phyloP scores from a whole-genome alignment of 2,113 vertebrate species.

The Labrus mixtus region DNA sequence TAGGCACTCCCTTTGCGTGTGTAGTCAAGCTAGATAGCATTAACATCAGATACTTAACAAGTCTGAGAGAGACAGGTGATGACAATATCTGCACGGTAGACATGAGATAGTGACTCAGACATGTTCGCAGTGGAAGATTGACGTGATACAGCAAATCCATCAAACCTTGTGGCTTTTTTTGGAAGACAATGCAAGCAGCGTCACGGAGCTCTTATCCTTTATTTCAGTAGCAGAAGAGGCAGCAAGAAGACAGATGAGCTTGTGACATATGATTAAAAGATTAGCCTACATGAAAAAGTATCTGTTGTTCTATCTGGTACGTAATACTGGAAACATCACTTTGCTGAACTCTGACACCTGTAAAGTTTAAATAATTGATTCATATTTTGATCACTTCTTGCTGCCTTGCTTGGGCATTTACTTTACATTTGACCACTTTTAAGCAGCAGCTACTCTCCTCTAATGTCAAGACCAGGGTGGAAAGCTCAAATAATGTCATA shows the following conservation, averaged over 20 bases:
- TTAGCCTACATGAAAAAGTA: not conserved
- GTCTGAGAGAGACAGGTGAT: conserved; percentile 33
- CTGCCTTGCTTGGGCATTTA: not conserved
- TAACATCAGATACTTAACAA: conserved; percentile 35
- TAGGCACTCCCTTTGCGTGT: conserved; percentile 8
- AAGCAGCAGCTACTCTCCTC: not conserved
- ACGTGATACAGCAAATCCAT: not conserved
- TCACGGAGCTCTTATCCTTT: not conserved
- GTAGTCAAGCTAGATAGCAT: conserved; percentile 30
- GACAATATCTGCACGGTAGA: conserved; percentile 37
- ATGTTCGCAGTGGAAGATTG: conserved; percentile 17
- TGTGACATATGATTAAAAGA: not conserved
- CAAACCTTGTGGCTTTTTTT: not conserved
- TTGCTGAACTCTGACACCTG: not conserved
- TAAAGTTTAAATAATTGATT: conserved; percentile 14
- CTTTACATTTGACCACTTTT: not conserved
- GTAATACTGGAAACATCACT: not conserved
- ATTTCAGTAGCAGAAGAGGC: not conserved
- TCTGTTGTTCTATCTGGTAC: not conserved
- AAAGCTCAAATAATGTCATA: too few relatives aligned
- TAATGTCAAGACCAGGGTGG: too few relatives aligned
- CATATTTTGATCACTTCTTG: conserved; percentile 12
- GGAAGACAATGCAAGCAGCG: not conserved
- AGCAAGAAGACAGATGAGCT: conserved; percentile 15
- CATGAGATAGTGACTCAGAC: conserved; percentile 3